These are phyloP conservation scores for Maconellicoccus hirsutus DNA, from an alignment of 1,140 invertebrate species.

Conservation along the genomic window DNA sequence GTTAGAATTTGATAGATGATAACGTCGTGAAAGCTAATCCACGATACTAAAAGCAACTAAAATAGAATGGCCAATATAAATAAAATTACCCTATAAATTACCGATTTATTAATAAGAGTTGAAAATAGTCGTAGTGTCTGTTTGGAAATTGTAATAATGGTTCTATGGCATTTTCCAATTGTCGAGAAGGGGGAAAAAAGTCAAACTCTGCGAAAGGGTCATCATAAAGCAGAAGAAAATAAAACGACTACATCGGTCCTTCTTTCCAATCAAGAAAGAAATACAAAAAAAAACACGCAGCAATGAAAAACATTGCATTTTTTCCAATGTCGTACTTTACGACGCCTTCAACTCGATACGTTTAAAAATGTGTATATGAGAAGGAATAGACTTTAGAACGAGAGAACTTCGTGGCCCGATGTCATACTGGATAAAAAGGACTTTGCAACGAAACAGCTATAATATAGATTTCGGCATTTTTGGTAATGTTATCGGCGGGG, in stretches of 20 bases:
- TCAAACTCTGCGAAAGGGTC: background rate
- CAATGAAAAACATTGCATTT: background rate
- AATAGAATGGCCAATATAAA: background rate
- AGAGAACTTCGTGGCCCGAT: background rate
- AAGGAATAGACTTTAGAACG: background rate
- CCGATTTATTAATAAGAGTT: background rate
- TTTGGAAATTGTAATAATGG: background rate
- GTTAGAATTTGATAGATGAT: too few species aligned
- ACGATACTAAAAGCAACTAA: background rate
- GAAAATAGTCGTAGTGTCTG: background rate
- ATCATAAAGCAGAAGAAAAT: background rate
- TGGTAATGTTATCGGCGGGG: background rate
- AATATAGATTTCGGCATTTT: constrained; percentile 22
- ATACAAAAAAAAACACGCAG: background rate
- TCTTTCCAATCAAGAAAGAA: background rate
- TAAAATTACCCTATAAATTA: background rate
- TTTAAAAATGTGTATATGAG: background rate
- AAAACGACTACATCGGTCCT: background rate
- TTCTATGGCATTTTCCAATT: background rate
- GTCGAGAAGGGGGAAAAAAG: background rate
- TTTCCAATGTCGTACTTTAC: background rate
- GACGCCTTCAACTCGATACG: background rate
- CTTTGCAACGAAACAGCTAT: constrained; percentile 2
- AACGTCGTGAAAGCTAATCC: too few species aligned
- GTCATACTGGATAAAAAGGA: constrained; percentile 13